Evolutionary conservation across 2,113 vertebrate species (phyloP).

Genomic region (Engraulis encrasicolus): DNA sequence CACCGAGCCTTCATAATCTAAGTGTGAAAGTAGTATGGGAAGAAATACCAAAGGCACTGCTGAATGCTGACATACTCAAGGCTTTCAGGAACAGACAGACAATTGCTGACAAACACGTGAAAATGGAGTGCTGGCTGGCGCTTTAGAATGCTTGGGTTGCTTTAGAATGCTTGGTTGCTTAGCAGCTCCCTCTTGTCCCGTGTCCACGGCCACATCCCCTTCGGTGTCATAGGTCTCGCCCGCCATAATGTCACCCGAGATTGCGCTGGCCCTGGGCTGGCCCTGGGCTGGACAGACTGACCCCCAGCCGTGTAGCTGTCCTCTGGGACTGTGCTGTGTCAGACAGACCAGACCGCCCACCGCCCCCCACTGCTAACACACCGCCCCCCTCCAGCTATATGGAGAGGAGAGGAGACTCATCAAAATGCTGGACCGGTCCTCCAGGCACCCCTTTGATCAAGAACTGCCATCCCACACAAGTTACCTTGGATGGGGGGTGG

Average conservation of each 20-base stretch:
- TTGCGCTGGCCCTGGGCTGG: background rate
- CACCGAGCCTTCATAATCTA: background rate
- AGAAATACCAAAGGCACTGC: background rate
- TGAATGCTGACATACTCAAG: too few relatives aligned
- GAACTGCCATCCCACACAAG: conserved; percentile 40
- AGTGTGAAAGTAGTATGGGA: background rate
- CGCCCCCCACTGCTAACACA: too few relatives aligned
- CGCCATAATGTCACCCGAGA: background rate
- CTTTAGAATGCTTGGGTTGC: too few relatives aligned
- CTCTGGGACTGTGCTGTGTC: background rate
- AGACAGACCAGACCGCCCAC: background rate
- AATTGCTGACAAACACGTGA: too few relatives aligned
- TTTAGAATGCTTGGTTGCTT: background rate
- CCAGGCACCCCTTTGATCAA: conserved; percentile 31
- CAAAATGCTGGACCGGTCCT: conserved; percentile 8
- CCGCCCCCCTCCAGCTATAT: too few relatives aligned
- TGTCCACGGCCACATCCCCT: background rate
- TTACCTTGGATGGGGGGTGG: conserved; percentile 27
- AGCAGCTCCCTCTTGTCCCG: background rate
- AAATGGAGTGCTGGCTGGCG: too few relatives aligned
- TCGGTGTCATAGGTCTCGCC: background rate
- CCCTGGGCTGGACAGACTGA: background rate
- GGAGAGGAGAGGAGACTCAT: background rate
- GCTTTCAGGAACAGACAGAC: background rate
- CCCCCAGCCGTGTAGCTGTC: background rate